These are phyloP conservation scores for Busseola fusca DNA, from an alignment of 2,888 invertebrate species.

Conservation along the genomic window DNA sequence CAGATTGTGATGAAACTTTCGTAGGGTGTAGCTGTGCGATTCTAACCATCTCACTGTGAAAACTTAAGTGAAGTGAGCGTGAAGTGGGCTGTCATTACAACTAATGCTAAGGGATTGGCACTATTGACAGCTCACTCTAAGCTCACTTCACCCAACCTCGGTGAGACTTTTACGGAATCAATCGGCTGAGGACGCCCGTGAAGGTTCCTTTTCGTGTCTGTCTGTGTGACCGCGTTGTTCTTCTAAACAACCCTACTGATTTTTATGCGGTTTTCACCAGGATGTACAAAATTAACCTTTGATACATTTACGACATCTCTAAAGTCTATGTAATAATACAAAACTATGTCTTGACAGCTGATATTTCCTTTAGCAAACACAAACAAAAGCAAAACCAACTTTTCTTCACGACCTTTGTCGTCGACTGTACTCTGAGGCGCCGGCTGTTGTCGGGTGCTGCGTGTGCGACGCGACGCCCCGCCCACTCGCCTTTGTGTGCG, in stretches of 20 bases:
- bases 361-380: slow-evolving; percentile 1
- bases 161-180: no score
- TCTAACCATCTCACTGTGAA: no score
- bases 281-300: not conserved
- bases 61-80: no score
- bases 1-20: no score
- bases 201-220: no score
- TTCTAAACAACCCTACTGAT: not conserved
- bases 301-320: not conserved
- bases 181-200: no score
- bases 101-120: no score
- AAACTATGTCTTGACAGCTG: not conserved
- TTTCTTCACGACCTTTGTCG: slow-evolving; percentile 41
- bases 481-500: slow-evolving; percentile 71
- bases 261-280: not conserved
- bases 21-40: no score
- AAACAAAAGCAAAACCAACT: slow-evolving; percentile 6
- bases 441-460: slow-evolving; percentile 70
- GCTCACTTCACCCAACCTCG: no score
- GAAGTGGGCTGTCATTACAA: no score
- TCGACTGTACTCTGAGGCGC: slow-evolving; percentile 71
- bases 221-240: no score
- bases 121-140: no score
- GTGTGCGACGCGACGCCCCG: slow-evolving; percentile 76
- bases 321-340: not conserved